Evolutionary conservation across 2,797 vertebrate genomes (phyloP).

Genomic region (Simalia tracyae): DNA sequence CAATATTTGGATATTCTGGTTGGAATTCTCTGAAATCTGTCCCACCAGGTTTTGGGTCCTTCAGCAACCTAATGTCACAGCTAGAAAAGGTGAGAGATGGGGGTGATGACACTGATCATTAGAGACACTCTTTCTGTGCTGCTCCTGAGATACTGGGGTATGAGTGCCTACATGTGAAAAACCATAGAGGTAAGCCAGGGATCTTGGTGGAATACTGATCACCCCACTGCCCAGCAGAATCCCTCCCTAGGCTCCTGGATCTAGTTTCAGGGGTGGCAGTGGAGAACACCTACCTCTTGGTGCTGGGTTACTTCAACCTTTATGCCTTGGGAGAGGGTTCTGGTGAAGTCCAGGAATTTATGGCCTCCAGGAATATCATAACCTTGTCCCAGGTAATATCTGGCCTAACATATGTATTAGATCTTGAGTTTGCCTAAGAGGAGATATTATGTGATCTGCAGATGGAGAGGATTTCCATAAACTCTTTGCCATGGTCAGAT

Average conservation of each 20-base stretch:
- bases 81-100: background rate
- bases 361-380: background rate
- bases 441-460: background rate
- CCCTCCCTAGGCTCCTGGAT: background rate
- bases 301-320: background rate
- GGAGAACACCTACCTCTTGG: background rate
- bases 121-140: too few relatives aligned
- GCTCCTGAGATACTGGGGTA: background rate
- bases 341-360: background rate
- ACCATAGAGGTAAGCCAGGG: background rate
- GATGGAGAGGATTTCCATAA: background rate
- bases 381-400: background rate
- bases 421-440: background rate
- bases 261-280: background rate
- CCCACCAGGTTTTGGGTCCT: too few relatives aligned
- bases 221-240: background rate
- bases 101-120: background rate
- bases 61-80: too few relatives aligned
- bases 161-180: background rate
- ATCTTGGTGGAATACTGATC: too few relatives aligned
- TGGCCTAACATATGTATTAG: background rate
- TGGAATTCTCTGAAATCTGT: background rate
- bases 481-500: background rate
- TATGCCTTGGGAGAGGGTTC: background rate
- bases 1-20: too few relatives aligned